These are phyloP conservation scores for Notarius quadriscutis DNA, from an alignment of 2,113 vertebrate species.

Conservation along the genomic window DNA sequence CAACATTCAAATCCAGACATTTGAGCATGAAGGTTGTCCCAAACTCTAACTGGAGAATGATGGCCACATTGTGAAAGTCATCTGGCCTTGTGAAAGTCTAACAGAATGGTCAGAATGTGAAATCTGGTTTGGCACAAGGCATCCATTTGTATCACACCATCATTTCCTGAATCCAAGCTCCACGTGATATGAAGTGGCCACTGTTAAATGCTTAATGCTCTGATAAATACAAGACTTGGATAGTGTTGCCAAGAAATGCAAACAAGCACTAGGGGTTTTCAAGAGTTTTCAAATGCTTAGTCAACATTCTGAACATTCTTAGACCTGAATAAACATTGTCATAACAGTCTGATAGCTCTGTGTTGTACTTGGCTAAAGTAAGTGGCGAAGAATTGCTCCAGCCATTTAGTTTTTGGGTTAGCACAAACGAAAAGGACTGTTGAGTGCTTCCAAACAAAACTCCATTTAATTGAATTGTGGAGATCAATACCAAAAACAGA, in stretches of 20 bases:
- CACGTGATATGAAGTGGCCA: background rate
- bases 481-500: background rate
- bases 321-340: conserved; percentile 29
- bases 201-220: background rate
- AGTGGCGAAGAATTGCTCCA: background rate
- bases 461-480: background rate
- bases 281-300: background rate
- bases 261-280: conserved; percentile 18
- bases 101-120: background rate
- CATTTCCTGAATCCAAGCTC: background rate
- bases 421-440: background rate
- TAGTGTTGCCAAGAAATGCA: conserved; percentile 29
- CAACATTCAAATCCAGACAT: background rate
- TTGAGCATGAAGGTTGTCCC: background rate
- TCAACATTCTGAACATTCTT: conserved; percentile 36
- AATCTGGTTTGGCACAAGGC: background rate
- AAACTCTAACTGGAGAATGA: background rate
- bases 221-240: background rate
- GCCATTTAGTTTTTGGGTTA: background rate
- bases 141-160: background rate
- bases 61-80: background rate
- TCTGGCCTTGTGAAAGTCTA: background rate
- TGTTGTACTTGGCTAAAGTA: conserved; percentile 9
- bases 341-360: background rate
- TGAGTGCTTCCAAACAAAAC: conserved; percentile 14